Evolutionary conservation across 2,113 vertebrate species (phyloP).

Genomic region (Sorex fumeus): DNA sequence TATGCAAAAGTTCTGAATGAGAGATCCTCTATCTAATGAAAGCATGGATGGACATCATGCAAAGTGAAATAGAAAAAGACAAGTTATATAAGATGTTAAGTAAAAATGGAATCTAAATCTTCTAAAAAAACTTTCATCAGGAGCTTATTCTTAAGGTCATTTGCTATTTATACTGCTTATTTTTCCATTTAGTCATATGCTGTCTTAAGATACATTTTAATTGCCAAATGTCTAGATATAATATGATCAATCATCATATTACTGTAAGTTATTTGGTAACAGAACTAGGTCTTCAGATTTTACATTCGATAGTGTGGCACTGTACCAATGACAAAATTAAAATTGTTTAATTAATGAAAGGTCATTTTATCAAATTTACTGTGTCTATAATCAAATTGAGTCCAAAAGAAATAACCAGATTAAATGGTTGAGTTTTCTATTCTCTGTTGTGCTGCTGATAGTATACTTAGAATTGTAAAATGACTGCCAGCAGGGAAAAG

Average conservation of each 20-base stretch:
- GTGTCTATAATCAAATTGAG: slow-evolving; percentile 54
- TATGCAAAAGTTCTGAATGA: background rate
- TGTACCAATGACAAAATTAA: background rate
- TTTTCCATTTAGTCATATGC: background rate
- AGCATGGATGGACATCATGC: background rate
- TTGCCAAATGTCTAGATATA: background rate
- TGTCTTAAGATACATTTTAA: background rate
- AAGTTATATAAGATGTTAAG: background rate
- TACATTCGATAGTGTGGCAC: background rate
- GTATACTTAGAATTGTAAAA: slow-evolving; percentile 17
- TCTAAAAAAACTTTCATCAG: background rate
- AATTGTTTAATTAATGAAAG: slow-evolving; percentile 42
- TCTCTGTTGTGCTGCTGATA: slow-evolving; percentile 33
- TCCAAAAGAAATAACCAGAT: slow-evolving; percentile 22
- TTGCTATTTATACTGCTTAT: background rate
- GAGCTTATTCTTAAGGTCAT: background rate
- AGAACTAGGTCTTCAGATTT: slow-evolving; percentile 13
- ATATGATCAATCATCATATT: background rate
- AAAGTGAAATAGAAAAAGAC: background rate
- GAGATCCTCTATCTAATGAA: background rate
- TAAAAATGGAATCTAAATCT: background rate
- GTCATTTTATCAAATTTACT: slow-evolving; percentile 3
- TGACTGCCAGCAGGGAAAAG: slow-evolving; percentile 5
- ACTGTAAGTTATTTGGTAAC: background rate
- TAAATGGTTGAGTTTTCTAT: background rate